Evolutionary conservation across 2,113 vertebrate species (phyloP).

Genomic region (Telmatochromis bifrenatus): DNA sequence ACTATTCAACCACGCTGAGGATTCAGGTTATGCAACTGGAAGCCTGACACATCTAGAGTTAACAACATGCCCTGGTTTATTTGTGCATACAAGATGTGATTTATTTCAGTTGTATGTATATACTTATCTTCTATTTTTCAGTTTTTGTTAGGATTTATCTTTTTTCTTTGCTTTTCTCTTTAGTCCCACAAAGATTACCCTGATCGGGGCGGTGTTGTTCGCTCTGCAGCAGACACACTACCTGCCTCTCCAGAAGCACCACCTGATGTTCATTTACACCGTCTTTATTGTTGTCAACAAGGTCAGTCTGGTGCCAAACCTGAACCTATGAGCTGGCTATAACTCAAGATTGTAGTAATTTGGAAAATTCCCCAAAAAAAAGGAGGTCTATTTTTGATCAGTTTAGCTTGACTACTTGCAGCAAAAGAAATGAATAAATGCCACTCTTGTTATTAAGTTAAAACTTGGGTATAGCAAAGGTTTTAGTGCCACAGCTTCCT

Average conservation of each 20-base stretch:
- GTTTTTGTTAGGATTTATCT: background rate
- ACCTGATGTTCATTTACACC: constrained; percentile 88
- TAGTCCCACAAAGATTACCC: constrained; percentile 87
- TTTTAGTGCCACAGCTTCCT: background rate
- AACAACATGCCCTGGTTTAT: background rate
- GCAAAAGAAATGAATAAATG: background rate
- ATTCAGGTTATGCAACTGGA: background rate
- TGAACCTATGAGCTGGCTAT: background rate
- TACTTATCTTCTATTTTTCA: background rate
- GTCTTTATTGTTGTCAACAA: constrained; percentile 82
- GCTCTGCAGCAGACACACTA: constrained; percentile 80
- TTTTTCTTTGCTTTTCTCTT: background rate
- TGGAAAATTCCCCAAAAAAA: rapidly evolving
- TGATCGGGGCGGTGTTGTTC: constrained; percentile 89
- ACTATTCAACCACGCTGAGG: background rate
- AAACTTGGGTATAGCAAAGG: background rate
- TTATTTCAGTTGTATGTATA: background rate
- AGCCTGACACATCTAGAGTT: background rate
- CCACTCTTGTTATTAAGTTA: background rate
- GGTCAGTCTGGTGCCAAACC: constrained; percentile 66
- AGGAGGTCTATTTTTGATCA: background rate
- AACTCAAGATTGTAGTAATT: background rate
- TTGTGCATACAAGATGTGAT: background rate
- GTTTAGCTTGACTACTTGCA: background rate
- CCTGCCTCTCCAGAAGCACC: constrained; percentile 79